These are phyloP conservation scores for Monochamus alternatus DNA, from an alignment of 2,888 invertebrate genomes.

Conservation along the genomic window DNA sequence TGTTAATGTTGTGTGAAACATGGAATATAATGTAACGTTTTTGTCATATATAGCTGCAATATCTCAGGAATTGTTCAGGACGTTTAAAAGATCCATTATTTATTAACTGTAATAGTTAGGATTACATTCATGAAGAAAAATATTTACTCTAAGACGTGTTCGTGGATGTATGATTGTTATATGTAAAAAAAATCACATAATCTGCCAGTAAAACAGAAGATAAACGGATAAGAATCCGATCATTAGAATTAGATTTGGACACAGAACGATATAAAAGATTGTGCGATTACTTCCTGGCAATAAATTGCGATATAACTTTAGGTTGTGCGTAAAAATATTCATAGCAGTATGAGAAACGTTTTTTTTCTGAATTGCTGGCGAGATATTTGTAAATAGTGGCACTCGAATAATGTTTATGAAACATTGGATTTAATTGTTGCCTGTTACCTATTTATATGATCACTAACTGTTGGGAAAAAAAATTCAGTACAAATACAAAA, in stretches of 20 bases:
- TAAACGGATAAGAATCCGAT: not conserved
- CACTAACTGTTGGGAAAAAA: conserved; percentile 52
- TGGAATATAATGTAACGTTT: conserved; percentile 42
- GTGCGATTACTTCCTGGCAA: not conserved
- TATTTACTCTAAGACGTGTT: conserved; percentile 51
- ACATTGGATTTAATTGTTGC: conserved; percentile 61
- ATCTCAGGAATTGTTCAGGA: conserved; percentile 62
- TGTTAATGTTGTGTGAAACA: conserved; percentile 55
- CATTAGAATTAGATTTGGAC: not conserved
- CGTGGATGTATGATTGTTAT: conserved; percentile 54
- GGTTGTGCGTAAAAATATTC: not conserved
- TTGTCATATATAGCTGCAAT: conserved; percentile 51
- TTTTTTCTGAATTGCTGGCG: conserved; percentile 27
- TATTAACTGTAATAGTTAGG: conserved; percentile 8
- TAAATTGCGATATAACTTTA: not conserved
- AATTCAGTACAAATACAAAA: conserved; percentile 64
- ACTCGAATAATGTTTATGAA: conserved; percentile 62
- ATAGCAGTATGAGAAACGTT: not conserved
- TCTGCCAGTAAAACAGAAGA: conserved; percentile 31
- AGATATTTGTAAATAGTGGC: conserved; percentile 59
- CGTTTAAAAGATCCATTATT: conserved; percentile 3
- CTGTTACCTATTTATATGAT: conserved; percentile 60
- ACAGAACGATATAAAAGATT: not conserved
- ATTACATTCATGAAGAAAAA: conserved; percentile 46
- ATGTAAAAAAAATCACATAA: conserved; percentile 39